Percentiles rank a stretch among this genome's conserved stretches.
phyloP scores from a whole-genome alignment of 2,113 vertebrate species.

The Todiramphus chloris region DNA sequence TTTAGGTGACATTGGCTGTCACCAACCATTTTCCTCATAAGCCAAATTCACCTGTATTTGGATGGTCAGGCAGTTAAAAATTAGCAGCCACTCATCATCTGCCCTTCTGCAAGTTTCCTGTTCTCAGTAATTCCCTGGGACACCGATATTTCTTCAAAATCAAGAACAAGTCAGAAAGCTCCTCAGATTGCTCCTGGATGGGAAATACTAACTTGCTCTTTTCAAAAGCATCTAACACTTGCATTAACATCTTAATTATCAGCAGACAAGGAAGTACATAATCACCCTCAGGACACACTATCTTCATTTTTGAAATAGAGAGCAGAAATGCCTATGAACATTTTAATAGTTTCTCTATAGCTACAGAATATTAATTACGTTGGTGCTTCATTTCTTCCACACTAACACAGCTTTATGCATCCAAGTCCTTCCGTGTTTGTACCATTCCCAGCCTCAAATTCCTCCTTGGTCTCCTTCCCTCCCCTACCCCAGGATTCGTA shows the following conservation, averaged over 20 bases:
- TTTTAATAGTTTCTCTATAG: background rate
- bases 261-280: background rate
- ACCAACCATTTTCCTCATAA: background rate
- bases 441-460: background rate
- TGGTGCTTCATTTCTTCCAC: background rate
- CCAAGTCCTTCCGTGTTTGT: fast-evolving
- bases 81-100: background rate
- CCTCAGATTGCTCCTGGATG: background rate
- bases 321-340: background rate
- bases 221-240: background rate
- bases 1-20: background rate
- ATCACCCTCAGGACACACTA: background rate
- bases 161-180: background rate
- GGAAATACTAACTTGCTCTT: background rate
- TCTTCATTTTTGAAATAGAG: background rate
- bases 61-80: background rate
- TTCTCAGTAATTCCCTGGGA: background rate
- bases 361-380: background rate
- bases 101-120: background rate
- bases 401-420: background rate
- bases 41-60: background rate
- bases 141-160: background rate
- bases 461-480: background rate
- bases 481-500: background rate
- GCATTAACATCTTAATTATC: background rate